phyloP scores from a whole-genome alignment of 1,140 invertebrate species.

The Drosophila navojoa region DNA sequence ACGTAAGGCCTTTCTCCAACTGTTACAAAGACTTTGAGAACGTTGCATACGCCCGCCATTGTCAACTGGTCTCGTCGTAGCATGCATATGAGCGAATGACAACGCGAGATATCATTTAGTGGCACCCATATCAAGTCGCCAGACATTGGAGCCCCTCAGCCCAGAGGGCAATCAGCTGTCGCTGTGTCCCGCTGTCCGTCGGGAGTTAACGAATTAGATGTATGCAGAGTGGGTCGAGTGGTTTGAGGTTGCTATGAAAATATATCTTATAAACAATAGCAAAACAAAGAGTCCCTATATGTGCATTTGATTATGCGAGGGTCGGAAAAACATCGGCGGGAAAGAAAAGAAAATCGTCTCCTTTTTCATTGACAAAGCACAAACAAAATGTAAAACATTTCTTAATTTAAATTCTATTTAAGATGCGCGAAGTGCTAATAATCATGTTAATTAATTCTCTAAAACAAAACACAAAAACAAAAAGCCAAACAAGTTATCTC shows the following conservation, averaged over 20 bases:
- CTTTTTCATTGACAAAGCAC: no score
- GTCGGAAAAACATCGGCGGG: background rate
- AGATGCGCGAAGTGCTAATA: background rate
- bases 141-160: constrained; percentile 17
- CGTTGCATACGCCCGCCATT: background rate
- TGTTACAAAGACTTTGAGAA: background rate
- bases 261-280: constrained; percentile 31
- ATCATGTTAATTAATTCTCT: constrained; percentile 17
- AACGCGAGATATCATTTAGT: constrained; percentile 68
- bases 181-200: constrained; percentile 10
- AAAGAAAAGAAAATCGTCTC: no score
- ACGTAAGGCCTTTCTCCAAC: no score
- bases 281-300: constrained; percentile 42
- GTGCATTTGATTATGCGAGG: constrained; percentile 44
- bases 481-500: constrained; percentile 35
- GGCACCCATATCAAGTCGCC: constrained; percentile 25
- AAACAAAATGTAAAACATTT: background rate
- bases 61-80: background rate
- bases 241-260: constrained; percentile 44
- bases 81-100: constrained; percentile 42
- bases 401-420: background rate
- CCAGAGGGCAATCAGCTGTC: constrained; percentile 14
- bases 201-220: constrained; percentile 50
- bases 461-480: constrained; percentile 4
- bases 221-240: constrained; percentile 1